Percentiles rank a stretch among this genome's conserved stretches.
phyloP scores from a whole-genome alignment of 2,888 invertebrate genomes.

The Chalcosyrphus nemorum region DNA sequence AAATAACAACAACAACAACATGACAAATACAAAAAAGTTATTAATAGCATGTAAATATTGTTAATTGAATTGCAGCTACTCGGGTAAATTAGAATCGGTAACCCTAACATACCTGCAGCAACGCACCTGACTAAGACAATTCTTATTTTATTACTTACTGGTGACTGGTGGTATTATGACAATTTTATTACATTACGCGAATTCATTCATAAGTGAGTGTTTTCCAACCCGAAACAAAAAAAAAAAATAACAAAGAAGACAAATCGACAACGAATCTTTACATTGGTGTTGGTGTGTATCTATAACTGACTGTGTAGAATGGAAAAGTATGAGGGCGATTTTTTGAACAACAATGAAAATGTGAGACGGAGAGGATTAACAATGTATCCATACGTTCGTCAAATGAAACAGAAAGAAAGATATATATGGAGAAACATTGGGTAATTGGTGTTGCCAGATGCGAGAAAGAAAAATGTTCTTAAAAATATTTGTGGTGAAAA shows the following conservation, averaged over 20 bases:
- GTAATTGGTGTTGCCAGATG: not conserved
- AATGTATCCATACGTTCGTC: not conserved
- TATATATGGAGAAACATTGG: not conserved
- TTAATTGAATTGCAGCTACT: slow-evolving; percentile 31
- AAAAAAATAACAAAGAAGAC: too few relatives aligned
- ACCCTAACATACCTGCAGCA: slow-evolving; percentile 4
- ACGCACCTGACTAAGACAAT: slow-evolving; percentile 53
- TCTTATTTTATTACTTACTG: slow-evolving; percentile 30
- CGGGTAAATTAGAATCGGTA: slow-evolving; percentile 5
- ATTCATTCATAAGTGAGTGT: slow-evolving; percentile 59
- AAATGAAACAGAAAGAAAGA: not conserved
- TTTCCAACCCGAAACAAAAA: slow-evolving; percentile 21
- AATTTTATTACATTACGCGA: slow-evolving; percentile 57
- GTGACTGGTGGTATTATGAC: slow-evolving; percentile 31
- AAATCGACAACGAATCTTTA: slow-evolving; percentile 24
- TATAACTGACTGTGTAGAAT: not conserved
- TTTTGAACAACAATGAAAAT: not conserved
- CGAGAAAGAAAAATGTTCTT: not conserved
- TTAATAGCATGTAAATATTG: slow-evolving; percentile 40
- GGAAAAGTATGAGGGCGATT: not conserved
- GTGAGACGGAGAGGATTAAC: not conserved
- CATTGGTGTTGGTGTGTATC: not conserved
- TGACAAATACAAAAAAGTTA: slow-evolving; percentile 41
- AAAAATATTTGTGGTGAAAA: too few relatives aligned
- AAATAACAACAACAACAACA: too few relatives aligned